Evolutionary conservation across 2,888 invertebrate species (phyloP).

Genomic region (Acanthosepion lycidas): DNA sequence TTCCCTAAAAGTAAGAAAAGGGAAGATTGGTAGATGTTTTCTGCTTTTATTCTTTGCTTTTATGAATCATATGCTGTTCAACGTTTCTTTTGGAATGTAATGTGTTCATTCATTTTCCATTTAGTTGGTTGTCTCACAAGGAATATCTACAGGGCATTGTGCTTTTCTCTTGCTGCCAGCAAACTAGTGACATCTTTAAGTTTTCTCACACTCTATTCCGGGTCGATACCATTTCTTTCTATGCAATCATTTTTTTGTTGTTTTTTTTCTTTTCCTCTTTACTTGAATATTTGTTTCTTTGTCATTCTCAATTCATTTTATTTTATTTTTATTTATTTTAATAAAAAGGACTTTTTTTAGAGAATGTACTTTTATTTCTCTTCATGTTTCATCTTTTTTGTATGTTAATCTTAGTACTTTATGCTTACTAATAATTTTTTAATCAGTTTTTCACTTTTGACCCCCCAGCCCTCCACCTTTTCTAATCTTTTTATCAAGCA

Average conservation of each 20-base stretch:
- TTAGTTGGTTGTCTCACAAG: conserved; percentile 2
- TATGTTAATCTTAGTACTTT: too few relatives aligned
- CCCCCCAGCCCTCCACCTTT: background rate
- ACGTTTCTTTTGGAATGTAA: background rate
- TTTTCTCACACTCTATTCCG: background rate
- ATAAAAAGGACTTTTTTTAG: background rate
- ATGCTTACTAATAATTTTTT: too few relatives aligned
- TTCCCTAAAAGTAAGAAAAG: background rate
- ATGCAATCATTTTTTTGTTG: background rate
- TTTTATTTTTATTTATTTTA: background rate
- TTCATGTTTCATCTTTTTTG: too few relatives aligned
- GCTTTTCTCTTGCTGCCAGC: background rate
- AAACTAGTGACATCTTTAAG: background rate
- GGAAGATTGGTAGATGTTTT: too few relatives aligned
- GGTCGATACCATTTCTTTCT: background rate
- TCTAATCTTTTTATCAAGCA: background rate
- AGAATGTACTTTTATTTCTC: too few relatives aligned
- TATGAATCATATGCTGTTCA: background rate
- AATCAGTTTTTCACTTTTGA: background rate
- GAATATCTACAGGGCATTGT: background rate
- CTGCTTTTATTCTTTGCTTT: background rate
- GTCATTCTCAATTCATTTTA: background rate
- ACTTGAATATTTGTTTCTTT: background rate
- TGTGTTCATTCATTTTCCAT: background rate
- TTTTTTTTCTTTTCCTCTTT: background rate